A percentile compares a stretch with the other conserved stretches of the same genome.
These are phyloP conservation scores for Rissa tridactyla DNA, from an alignment of 2,113 vertebrate species.

Conservation along the genomic window DNA sequence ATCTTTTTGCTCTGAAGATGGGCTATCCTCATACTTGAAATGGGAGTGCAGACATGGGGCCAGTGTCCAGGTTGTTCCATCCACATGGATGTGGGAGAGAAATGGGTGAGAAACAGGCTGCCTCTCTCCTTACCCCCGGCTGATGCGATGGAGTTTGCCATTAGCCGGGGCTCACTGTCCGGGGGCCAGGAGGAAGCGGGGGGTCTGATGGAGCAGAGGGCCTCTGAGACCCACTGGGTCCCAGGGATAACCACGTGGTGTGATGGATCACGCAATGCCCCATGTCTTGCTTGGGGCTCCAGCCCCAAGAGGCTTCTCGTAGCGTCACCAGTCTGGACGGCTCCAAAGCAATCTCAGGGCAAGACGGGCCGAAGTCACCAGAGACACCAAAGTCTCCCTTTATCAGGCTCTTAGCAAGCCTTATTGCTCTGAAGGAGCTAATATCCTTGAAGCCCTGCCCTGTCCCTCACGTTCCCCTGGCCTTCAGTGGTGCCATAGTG, in stretches of 20 bases:
- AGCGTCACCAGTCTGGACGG: background rate
- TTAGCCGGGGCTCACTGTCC: no score
- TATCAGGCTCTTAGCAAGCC: background rate
- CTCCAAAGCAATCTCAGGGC: background rate
- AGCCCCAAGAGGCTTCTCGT: fast-evolving
- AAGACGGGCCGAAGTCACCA: background rate
- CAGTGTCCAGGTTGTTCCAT: background rate
- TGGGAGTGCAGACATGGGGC: background rate
- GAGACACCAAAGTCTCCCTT: background rate
- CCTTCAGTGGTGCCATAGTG: background rate
- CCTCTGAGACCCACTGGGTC: background rate
- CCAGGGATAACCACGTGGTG: background rate
- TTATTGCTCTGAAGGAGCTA: fast-evolving
- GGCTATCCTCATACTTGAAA: background rate
- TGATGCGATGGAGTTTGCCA: background rate
- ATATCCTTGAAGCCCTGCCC: background rate
- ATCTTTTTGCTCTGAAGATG: background rate
- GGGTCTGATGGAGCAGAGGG: background rate
- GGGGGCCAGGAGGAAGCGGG: background rate
- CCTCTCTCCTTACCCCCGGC: background rate
- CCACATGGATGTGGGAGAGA: background rate
- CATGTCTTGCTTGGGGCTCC: background rate
- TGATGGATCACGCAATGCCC: fast-evolving
- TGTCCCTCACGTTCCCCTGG: background rate
- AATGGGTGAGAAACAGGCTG: background rate